Evolutionary conservation across 2,797 vertebrate species (phyloP).

Genomic region (Tauraco hartlaubi): DNA sequence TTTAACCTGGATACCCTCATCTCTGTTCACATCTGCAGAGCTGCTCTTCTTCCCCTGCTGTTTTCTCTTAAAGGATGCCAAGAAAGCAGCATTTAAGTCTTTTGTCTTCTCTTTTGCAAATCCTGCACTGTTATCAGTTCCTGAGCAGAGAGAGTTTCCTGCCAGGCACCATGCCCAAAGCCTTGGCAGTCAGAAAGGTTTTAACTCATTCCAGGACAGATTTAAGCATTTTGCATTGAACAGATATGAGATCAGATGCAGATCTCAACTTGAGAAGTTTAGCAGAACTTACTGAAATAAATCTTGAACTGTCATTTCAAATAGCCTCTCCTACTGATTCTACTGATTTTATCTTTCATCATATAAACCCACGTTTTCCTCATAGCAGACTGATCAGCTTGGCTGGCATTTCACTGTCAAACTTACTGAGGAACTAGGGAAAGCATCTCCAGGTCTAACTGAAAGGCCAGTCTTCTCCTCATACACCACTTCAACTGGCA

Average conservation of each 20-base stretch:
- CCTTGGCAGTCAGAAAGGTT: slow-evolving; percentile 26
- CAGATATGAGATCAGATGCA: rapidly evolving
- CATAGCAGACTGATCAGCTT: rapidly evolving
- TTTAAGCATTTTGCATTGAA: not conserved
- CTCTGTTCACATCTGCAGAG: slow-evolving; percentile 30
- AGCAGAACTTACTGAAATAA: not conserved
- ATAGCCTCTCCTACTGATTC: not conserved
- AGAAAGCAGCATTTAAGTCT: slow-evolving; percentile 51
- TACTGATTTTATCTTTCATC: not conserved
- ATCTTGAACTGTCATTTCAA: not conserved
- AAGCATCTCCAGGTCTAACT: not conserved
- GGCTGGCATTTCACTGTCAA: rapidly evolving
- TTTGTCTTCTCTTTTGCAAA: slow-evolving; percentile 51
- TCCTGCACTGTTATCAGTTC: slow-evolving; percentile 19
- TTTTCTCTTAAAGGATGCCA: slow-evolving; percentile 48
- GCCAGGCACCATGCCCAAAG: slow-evolving; percentile 44
- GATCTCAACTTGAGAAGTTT: not conserved
- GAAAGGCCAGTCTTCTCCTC: not conserved
- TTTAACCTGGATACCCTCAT: slow-evolving; percentile 11
- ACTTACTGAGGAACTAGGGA: not conserved
- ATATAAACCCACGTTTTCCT: not conserved
- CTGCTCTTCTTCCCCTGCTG: not conserved
- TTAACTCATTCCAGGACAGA: slow-evolving; percentile 36
- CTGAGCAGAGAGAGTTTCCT: slow-evolving; percentile 34
- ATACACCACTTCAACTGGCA: rapidly evolving